Evolutionary conservation across 2,888 invertebrate species (phyloP).

Genomic region (Carabus problematicus): DNA sequence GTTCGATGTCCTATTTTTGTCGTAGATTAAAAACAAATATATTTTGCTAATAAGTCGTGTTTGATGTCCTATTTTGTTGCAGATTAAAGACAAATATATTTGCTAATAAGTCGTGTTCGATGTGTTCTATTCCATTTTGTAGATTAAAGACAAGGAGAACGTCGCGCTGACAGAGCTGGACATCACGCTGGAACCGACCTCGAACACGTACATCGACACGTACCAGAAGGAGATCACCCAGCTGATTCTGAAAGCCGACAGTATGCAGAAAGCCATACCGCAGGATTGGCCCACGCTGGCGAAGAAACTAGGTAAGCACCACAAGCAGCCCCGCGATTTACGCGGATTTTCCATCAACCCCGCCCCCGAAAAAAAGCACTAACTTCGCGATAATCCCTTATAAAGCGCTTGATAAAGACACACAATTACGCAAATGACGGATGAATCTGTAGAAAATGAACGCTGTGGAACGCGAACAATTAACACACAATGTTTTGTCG

Average conservation of each 20-base stretch:
- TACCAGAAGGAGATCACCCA: slow-evolving; percentile 31
- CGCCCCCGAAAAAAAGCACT: too few species aligned
- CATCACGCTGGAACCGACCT: slow-evolving; percentile 14
- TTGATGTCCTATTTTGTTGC: too few species aligned
- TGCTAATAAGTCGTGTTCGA: neutral
- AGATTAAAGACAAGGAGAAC: slow-evolving; percentile 37
- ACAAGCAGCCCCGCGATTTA: too few species aligned
- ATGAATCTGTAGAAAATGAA: too few species aligned
- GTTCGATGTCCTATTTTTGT: neutral
- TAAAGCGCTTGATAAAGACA: too few species aligned
- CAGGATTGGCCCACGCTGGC: slow-evolving; percentile 31
- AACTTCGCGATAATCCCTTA: too few species aligned
- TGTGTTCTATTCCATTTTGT: neutral
- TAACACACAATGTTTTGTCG: too few species aligned
- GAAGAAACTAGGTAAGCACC: slow-evolving; percentile 30
- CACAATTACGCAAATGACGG: too few species aligned
- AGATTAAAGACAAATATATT: too few species aligned
- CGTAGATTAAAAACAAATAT: slow-evolving; percentile 32
- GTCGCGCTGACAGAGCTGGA: slow-evolving; percentile 25
- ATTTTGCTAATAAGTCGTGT: neutral
- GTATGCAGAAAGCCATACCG: slow-evolving; percentile 16
- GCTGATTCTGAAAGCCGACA: slow-evolving; percentile 25
- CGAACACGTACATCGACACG: slow-evolving; percentile 21
- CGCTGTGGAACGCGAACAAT: too few species aligned
- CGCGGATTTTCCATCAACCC: too few species aligned